Conservation (phyloP, 2,888 invertebrate species). For the Dorcus parallelipipedus region DNA sequence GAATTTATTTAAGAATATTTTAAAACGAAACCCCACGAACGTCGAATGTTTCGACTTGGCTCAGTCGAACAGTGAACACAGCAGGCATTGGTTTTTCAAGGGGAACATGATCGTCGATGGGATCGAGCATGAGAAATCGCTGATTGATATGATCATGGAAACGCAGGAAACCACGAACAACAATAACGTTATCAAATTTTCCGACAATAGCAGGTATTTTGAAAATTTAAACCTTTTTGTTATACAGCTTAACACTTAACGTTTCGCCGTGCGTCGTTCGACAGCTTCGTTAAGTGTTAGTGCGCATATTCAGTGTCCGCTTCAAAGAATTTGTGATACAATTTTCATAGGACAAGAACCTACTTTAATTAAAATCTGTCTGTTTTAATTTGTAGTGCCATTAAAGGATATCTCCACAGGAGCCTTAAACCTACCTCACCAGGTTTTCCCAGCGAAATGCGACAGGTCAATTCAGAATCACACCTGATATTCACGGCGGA, state of each 20-base stretch:
- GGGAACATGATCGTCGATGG: slow-evolving; percentile 85
- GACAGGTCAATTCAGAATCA: slow-evolving; percentile 57
- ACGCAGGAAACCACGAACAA: slow-evolving; percentile 82
- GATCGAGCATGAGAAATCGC: slow-evolving; percentile 68
- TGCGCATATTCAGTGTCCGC: too few species aligned
- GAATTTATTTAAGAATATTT: slow-evolving; percentile 74
- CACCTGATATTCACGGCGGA: slow-evolving; percentile 98
- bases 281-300: too few species aligned
- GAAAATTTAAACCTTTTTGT: neutral
- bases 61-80: slow-evolving; percentile 97
- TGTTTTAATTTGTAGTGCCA: slow-evolving; percentile 63
- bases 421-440: slow-evolving; percentile 68
- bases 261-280: too few species aligned
- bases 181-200: slow-evolving; percentile 96
- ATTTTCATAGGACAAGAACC: too few species aligned
- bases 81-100: slow-evolving; percentile 98
- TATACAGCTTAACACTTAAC: too few species aligned
- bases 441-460: slow-evolving; percentile 59
- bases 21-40: slow-evolving; percentile 91
- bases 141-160: slow-evolving; percentile 89
- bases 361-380: too few species aligned
- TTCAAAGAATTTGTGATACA: too few species aligned
- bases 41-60: slow-evolving; percentile 98
- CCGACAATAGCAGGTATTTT: slow-evolving; percentile 87
- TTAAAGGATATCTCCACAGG: slow-evolving; percentile 73